Base-by-base conservation (phyloP, 2,888 invertebrate genomes). In the Minunthozetes semirufus region DNA sequence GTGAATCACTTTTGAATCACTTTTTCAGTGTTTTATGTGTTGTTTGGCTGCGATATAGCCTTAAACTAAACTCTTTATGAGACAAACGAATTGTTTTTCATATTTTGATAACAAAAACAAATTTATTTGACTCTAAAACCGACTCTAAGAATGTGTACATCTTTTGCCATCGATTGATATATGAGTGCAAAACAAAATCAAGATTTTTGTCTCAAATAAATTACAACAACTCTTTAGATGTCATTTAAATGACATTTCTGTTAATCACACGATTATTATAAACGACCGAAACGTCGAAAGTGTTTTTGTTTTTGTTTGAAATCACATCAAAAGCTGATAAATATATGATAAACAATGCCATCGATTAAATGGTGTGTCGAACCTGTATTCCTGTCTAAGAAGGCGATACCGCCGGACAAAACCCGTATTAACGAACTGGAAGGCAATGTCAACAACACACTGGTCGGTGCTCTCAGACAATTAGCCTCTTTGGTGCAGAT, bases 351-450 rank as follows among this genome's bases (percentile, higher is more conserved):
- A 25, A 56, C 25, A 56, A 93, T 93, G 93, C 93, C 93, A 84
- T 93, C 93, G 86, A 89, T 92, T 82, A 89, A 90, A 83, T 89
- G 92, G 81, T 88, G 89, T 81, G 88, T 93, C 83, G 90, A 90
- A 83, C 93, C 93, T 80, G 89, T 88, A 82, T 88, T 86, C 85
- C 85, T 93, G 83, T 89, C 91, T 81, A 88, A 89, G 81, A 80
- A 87, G 85, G 77, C 85, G 86, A 86, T 90, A 63, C 79, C 79
- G 13, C 78, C 78, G 17, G 78, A 78, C 66, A 77, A 77, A 56
- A 63, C 61, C 72, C 85, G 85, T 73, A 90, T 89, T 80, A 87
- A 89, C 81, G 93, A 93, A 85, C 87, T 93, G 82, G 90, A 91
- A 82, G 90, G 92, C 77, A 91, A 93, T 80, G 90, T 90, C 80